Percentiles rank a stretch among this genome's conserved stretches.
Evolutionary conservation across 2,797 vertebrate genomes (phyloP).

Genomic region (Acrocephalus scirpaceus): DNA sequence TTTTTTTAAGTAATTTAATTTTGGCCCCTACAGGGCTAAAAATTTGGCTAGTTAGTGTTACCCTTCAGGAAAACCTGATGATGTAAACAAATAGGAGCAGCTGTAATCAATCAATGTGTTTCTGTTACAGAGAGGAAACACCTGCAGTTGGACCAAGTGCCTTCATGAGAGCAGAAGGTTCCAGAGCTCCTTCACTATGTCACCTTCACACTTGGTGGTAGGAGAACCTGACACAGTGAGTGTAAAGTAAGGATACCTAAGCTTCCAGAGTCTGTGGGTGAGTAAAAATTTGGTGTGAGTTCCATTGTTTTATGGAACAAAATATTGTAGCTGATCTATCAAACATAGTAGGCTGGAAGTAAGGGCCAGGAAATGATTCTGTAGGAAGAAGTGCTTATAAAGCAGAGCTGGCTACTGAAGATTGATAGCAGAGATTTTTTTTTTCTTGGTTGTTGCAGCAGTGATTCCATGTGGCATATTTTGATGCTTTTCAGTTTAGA

Average conservation of each 20-base stretch:
- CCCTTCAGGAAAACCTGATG: not conserved
- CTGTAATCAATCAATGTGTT: not conserved
- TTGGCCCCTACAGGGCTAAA: not conserved
- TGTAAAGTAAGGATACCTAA: not conserved
- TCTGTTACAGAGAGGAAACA: not conserved
- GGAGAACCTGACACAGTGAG: not conserved
- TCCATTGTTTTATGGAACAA: not conserved
- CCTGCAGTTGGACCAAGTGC: not conserved
- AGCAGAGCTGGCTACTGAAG: not conserved
- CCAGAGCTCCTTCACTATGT: rapidly evolving
- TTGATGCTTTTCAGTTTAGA: not conserved
- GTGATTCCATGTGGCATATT: not conserved
- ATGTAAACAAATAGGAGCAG: not conserved
- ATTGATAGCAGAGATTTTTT: not conserved
- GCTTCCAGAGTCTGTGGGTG: not conserved
- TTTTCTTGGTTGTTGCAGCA: not conserved
- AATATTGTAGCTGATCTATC: not conserved
- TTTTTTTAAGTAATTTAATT: not conserved
- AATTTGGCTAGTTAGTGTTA: not conserved
- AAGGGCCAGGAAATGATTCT: not conserved
- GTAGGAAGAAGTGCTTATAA: not conserved
- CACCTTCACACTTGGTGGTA: rapidly evolving
- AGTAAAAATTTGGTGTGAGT: not conserved
- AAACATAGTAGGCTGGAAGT: not conserved
- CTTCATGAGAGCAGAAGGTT: not conserved